Conservation (phyloP, 2,113 vertebrate species). For the Xyliphius kryptos region DNA sequence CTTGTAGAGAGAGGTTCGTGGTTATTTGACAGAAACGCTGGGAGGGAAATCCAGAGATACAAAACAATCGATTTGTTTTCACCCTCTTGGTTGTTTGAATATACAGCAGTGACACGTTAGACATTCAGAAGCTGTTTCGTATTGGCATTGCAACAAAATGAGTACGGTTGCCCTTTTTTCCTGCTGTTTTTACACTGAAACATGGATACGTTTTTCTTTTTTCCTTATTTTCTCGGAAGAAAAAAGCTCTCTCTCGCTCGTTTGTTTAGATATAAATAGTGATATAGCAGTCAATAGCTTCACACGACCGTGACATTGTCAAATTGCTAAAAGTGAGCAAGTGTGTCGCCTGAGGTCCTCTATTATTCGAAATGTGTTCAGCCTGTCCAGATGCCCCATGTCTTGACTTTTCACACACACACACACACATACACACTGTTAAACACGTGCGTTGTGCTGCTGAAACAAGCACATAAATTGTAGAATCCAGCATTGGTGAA, state of each 20-base stretch:
- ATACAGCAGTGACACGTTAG: constrained; percentile 83
- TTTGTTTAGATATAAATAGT: constrained; percentile 14
- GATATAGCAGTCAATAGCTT: constrained; percentile 23
- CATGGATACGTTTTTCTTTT: constrained; percentile 64
- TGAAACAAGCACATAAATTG: constrained; percentile 8
- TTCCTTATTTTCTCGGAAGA: constrained; percentile 51
- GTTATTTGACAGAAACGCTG: constrained; percentile 73
- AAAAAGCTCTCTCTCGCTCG: constrained; percentile 48
- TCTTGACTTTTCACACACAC: constrained; percentile 22
- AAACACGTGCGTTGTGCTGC: too few relatives aligned
- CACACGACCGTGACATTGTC: constrained; percentile 21
- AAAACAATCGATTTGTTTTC: constrained; percentile 58
- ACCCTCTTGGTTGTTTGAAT: constrained; percentile 61
- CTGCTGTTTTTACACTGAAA: constrained; percentile 75
- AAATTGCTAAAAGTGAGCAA: constrained; percentile 18
- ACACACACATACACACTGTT: constrained; percentile 19
- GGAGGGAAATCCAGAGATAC: constrained; percentile 68
- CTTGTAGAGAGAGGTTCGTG: constrained; percentile 81
- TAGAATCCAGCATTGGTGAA: too few relatives aligned
- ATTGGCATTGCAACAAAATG: constrained; percentile 82
- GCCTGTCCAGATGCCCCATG: constrained; percentile 18
- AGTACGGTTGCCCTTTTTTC: constrained; percentile 38
- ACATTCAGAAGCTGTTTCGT: constrained; percentile 95
- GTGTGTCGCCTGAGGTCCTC: constrained; percentile 17
- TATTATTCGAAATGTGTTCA: constrained; percentile 16